A percentile compares a stretch with the other conserved stretches of the same genome.
These are phyloP conservation scores for Dysidea cf. avara DNA, from an alignment of 37 sponge, comb jelly and placozoan genomes.

Conservation along the genomic window DNA sequence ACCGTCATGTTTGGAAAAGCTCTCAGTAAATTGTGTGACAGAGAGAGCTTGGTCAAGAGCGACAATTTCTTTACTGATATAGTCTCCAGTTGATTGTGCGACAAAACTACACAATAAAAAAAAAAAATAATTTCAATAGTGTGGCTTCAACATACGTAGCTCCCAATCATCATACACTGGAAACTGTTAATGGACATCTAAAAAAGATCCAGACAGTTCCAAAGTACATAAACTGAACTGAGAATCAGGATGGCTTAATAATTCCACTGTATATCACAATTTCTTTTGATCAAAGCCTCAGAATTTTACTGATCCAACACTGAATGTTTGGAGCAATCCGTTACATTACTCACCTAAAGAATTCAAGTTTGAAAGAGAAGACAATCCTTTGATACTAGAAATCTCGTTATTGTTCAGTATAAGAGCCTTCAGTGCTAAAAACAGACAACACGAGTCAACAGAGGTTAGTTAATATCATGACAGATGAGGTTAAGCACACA, in stretches of 20 bases:
- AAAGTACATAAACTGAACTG: no score
- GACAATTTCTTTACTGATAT: conserved; percentile 10
- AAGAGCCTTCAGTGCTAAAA: conserved; percentile 37
- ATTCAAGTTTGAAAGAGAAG: conserved; percentile 18
- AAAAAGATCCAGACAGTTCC: no score
- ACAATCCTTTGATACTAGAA: conserved; percentile 12
- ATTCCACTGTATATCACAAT: no score
- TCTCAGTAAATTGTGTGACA: conserved; percentile 37
- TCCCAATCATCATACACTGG: no score
- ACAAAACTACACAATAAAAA: conserved; percentile 22
- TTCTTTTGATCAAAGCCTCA: no score
- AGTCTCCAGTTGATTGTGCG: conserved; percentile 35
- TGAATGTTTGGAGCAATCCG: no score
- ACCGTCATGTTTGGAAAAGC: conserved; percentile 26
- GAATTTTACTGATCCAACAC: no score
- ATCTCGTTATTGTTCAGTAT: conserved; percentile 34
- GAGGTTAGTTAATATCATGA: no score
- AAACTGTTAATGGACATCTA: no score
- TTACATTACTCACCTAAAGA: conserved; percentile 34
- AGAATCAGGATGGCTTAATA: no score
- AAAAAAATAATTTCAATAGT: no score
- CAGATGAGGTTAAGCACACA: background rate
- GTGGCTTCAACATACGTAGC: background rate
- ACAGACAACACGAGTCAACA: no score
- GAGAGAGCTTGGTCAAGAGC: conserved; percentile 31